These are phyloP conservation scores for Drosophila micromelanica DNA, from an alignment of 1,140 invertebrate genomes.

Conservation along the genomic window DNA sequence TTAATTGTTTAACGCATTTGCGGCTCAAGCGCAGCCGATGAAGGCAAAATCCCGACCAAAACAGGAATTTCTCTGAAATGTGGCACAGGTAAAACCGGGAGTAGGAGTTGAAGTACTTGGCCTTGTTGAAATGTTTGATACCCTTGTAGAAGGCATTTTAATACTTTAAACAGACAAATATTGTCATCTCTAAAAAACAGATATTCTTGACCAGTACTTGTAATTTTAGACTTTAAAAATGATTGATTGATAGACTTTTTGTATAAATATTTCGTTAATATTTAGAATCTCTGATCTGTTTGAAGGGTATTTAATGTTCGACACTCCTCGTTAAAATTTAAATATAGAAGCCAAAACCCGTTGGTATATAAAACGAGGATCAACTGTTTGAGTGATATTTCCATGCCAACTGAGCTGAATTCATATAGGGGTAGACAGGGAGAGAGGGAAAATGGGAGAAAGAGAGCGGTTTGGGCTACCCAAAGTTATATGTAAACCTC, in stretches of 20 bases:
- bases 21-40: slow-evolving; percentile 7
- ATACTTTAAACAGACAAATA: not conserved
- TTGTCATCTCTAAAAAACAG: not conserved
- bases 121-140: not conserved
- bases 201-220: too few relatives aligned
- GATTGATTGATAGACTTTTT: too few relatives aligned
- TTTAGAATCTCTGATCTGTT: too few relatives aligned
- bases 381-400: slow-evolving; percentile 59
- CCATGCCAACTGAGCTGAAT: slow-evolving; percentile 21
- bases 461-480: slow-evolving; percentile 22
- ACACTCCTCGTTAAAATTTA: slow-evolving; percentile 20
- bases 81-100: slow-evolving; percentile 25
- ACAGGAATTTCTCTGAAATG: slow-evolving; percentile 40
- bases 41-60: slow-evolving; percentile 7
- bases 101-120: slow-evolving; percentile 3
- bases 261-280: too few relatives aligned
- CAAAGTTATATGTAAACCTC: slow-evolving; percentile 13
- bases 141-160: not conserved
- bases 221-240: too few relatives aligned
- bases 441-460: slow-evolving; percentile 13
- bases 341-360: slow-evolving; percentile 46
- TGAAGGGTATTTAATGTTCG: not conserved
- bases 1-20: slow-evolving; percentile 65
- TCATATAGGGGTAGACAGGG: slow-evolving; percentile 29
- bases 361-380: slow-evolving; percentile 46